These are phyloP conservation scores for Ceratina japonica DNA, from an alignment of 1,140 invertebrate genomes.

Conservation along the genomic window DNA sequence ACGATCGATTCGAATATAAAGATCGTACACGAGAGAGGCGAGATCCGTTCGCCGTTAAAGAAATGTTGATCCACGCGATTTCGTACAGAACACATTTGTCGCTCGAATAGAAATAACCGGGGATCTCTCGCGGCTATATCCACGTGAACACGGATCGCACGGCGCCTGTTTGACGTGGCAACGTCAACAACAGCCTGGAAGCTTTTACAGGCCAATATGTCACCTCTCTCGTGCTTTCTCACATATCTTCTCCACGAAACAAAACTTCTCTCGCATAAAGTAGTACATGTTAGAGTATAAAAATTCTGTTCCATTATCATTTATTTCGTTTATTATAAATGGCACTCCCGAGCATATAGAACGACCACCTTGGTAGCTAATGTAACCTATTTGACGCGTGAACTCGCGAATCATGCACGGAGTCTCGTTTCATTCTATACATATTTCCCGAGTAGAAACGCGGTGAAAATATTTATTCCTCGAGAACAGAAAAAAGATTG, in stretches of 20 bases:
- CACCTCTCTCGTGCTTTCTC: constrained; percentile 45
- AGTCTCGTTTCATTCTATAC: constrained; percentile 15
- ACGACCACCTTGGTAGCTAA: constrained; percentile 46
- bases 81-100: not conserved
- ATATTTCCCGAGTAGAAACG: not conserved
- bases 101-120: constrained; percentile 12
- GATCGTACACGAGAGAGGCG: not conserved
- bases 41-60: not conserved
- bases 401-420: constrained; percentile 9
- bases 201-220: constrained; percentile 50
- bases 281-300: no score
- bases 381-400: constrained; percentile 32
- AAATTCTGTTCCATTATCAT: no score
- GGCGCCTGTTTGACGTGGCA: constrained; percentile 39
- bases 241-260: constrained; percentile 13
- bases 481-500: no score
- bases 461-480: no score
- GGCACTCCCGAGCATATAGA: no score
- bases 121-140: not conserved
- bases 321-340: no score
- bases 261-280: constrained; percentile 27
- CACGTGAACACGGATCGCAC: constrained; percentile 18
- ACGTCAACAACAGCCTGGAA: constrained; percentile 36
- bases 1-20: not conserved
- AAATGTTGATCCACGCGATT: constrained; percentile 11